Percentiles rank a stretch among this genome's conserved stretches.
These are phyloP conservation scores for Melangyna quadrimaculata DNA, from an alignment of 2,888 invertebrate species.

Conservation along the genomic window DNA sequence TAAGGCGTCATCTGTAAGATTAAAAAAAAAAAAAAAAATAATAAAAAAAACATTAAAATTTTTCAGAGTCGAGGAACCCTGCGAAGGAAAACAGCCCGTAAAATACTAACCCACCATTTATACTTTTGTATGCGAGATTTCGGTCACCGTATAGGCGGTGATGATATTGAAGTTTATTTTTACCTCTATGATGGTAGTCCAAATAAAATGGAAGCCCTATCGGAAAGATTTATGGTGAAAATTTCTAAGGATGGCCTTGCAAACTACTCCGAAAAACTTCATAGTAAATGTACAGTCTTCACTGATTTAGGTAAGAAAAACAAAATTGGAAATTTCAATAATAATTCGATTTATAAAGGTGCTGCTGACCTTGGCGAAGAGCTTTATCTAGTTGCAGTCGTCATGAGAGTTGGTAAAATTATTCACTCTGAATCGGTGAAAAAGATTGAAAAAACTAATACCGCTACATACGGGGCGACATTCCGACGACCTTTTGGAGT, in stretches of 20 bases:
- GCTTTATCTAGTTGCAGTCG: conserved; percentile 93
- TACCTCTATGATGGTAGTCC: conserved; percentile 89
- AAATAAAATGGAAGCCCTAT: conserved; percentile 88
- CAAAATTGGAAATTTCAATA: conserved; percentile 9
- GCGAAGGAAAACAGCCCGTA: conserved; percentile 78
- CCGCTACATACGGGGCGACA: conserved; percentile 74
- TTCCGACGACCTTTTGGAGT: conserved; percentile 93
- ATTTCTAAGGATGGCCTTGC: conserved; percentile 95
- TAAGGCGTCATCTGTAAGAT: conserved; percentile 86
- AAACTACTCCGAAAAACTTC: conserved; percentile 92
- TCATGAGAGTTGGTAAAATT: conserved; percentile 94
- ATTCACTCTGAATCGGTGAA: conserved; percentile 82
- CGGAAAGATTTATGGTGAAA: conserved; percentile 93
- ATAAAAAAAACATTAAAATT: neutral
- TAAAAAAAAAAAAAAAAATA: neutral
- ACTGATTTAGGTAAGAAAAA: conserved; percentile 85
- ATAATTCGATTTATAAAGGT: conserved; percentile 81
- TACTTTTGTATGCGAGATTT: conserved; percentile 94
- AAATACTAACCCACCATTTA: conserved; percentile 87
- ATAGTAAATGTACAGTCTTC: conserved; percentile 94
- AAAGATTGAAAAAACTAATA: conserved; percentile 78
- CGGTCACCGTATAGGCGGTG: conserved; percentile 92
- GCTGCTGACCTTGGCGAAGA: conserved; percentile 92
- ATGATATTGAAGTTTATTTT: conserved; percentile 94
- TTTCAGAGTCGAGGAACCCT: conserved; percentile 80